Evolutionary conservation across 2,888 invertebrate species (phyloP).

Genomic region (Electrophaes corylata): DNA sequence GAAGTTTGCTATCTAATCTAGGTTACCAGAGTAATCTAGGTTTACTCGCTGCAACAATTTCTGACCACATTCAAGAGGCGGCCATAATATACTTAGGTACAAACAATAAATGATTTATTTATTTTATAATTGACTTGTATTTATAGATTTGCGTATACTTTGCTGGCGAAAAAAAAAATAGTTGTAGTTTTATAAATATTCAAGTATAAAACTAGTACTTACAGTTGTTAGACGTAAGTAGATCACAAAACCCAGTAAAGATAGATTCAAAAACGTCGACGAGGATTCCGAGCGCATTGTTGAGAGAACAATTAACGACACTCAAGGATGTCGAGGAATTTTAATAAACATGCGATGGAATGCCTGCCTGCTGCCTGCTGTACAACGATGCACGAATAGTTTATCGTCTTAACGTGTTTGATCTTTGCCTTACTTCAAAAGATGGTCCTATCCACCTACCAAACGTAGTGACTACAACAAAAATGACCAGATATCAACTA

Average conservation of each 20-base stretch:
- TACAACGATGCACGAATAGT: constrained; percentile 3
- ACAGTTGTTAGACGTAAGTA: neutral
- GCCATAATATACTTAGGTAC: no score
- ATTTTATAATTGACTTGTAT: no score
- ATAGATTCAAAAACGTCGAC: constrained; percentile 24
- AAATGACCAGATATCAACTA: no score
- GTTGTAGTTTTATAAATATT: no score
- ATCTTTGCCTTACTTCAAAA: neutral
- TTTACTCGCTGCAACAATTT: neutral
- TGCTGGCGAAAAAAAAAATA: no score
- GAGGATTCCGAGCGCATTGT: constrained; percentile 23
- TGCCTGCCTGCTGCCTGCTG: neutral
- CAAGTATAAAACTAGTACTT: neutral
- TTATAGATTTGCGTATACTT: no score
- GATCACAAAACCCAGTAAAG: constrained; percentile 4
- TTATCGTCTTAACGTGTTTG: constrained; percentile 7
- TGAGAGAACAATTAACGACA: constrained; percentile 25
- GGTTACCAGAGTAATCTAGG: constrained; percentile 5
- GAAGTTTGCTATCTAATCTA: constrained; percentile 3
- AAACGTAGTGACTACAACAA: no score
- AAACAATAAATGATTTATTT: no score
- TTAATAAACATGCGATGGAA: constrained; percentile 19
- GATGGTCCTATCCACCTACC: neutral
- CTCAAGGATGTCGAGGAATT: constrained; percentile 19
- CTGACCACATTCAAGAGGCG: neutral